Percentiles rank a stretch among this genome's conserved stretches.
Evolutionary conservation across 1,140 invertebrate genomes (phyloP).

Genomic region (Wiebesia pumilae): DNA sequence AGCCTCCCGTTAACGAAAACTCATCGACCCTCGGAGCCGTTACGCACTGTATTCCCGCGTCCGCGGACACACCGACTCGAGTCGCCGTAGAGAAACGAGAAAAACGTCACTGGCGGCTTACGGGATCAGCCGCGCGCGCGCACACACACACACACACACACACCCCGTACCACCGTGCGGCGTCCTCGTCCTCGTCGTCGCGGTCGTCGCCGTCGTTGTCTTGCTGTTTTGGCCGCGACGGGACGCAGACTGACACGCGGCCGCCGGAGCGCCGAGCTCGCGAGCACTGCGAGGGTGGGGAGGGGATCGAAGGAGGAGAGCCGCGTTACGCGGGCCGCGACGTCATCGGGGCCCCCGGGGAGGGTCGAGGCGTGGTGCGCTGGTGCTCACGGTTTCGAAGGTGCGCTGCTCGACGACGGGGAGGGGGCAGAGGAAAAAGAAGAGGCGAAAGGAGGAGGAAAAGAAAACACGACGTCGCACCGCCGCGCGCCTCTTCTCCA

Average conservation of each 20-base stretch:
- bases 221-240: conserved; percentile 59
- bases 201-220: background rate
- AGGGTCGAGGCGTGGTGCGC: background rate
- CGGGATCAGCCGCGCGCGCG: background rate
- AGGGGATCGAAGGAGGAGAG: background rate
- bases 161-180: background rate
- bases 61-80: too few species aligned
- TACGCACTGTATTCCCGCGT: background rate
- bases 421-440: background rate
- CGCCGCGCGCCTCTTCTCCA: background rate
- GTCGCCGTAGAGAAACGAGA: background rate
- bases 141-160: background rate
- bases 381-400: background rate
- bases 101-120: background rate
- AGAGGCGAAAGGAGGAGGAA: background rate
- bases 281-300: conserved; percentile 34
- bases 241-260: conserved; percentile 69
- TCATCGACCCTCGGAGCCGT: background rate
- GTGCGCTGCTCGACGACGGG: background rate
- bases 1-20: background rate
- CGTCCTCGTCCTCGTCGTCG: background rate
- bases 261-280: conserved; percentile 61
- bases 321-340: conserved; percentile 5
- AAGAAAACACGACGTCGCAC: background rate
- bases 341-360: conserved; percentile 29